Evolutionary conservation across 2,113 vertebrate genomes (phyloP).

Genomic region (Rhinichthys klamathensis): DNA sequence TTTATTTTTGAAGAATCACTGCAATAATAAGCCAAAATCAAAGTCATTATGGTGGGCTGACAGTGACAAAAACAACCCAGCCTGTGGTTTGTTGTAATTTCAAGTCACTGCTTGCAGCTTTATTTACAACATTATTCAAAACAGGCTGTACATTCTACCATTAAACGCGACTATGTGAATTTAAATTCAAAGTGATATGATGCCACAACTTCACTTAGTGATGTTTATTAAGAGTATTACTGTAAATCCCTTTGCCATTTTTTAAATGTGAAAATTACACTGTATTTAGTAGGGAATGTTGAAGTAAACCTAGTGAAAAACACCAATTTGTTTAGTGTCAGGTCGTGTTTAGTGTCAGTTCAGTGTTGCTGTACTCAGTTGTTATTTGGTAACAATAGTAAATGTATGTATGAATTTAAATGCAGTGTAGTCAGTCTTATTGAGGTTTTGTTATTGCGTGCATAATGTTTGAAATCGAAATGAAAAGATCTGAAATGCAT

Average conservation of each 20-base stretch:
- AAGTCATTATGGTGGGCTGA: background rate
- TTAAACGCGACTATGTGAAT: background rate
- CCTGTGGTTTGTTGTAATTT: constrained; percentile 16
- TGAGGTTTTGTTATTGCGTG: background rate
- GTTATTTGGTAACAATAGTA: background rate
- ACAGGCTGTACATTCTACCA: background rate
- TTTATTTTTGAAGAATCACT: constrained; percentile 19
- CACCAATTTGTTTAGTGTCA: background rate
- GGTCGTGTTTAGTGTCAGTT: too few relatives aligned
- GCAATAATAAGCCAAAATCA: constrained; percentile 10
- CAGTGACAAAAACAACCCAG: background rate
- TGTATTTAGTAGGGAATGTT: background rate
- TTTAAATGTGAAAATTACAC: background rate
- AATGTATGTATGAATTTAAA: background rate
- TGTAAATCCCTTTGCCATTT: background rate
- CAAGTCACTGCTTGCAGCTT: constrained; percentile 1
- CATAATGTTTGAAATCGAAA: background rate
- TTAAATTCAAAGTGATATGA: background rate
- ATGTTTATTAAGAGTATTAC: background rate
- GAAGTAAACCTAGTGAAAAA: background rate
- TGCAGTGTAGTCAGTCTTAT: background rate
- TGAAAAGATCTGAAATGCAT: background rate
- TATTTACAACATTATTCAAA: constrained; percentile 26
- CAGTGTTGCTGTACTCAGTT: background rate
- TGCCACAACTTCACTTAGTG: background rate